phyloP scores from a whole-genome alignment of 2,113 vertebrate genomes.

The Neolamprologus tretocephalus region DNA sequence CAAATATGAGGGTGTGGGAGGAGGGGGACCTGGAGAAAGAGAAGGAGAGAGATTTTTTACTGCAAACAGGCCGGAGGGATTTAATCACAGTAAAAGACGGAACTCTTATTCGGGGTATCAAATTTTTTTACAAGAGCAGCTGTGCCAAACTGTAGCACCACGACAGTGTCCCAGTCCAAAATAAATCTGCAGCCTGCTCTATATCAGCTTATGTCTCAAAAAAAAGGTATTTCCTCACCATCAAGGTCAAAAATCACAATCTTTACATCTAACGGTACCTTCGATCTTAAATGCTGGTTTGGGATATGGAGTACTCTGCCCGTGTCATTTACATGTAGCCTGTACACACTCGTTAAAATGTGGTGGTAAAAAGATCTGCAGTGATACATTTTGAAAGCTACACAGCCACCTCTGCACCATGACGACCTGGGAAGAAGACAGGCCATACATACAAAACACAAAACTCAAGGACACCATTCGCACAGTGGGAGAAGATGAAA shows the following conservation, averaged over 20 bases:
- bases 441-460: not conserved
- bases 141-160: constrained; percentile 57
- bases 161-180: constrained; percentile 17
- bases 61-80: constrained; percentile 57
- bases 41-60: constrained; percentile 42
- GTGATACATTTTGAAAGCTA: not conserved
- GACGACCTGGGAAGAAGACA: not conserved
- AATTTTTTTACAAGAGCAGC: constrained; percentile 62
- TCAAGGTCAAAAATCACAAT: not conserved
- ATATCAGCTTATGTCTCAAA: constrained; percentile 38
- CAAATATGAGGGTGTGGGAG: not conserved
- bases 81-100: constrained; percentile 70
- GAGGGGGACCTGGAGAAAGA: not conserved
- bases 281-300: not conserved
- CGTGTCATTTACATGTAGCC: not conserved
- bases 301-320: not conserved
- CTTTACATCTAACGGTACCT: not conserved
- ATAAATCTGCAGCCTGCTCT: constrained; percentile 51
- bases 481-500: not conserved
- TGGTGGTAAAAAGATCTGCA: not conserved
- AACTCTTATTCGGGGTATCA: constrained; percentile 61
- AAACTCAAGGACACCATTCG: not conserved
- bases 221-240: not conserved
- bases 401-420: not conserved
- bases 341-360: not conserved